Base-by-base conservation (phyloP, 2,113 vertebrate species). In the Cololabis saira region DNA sequence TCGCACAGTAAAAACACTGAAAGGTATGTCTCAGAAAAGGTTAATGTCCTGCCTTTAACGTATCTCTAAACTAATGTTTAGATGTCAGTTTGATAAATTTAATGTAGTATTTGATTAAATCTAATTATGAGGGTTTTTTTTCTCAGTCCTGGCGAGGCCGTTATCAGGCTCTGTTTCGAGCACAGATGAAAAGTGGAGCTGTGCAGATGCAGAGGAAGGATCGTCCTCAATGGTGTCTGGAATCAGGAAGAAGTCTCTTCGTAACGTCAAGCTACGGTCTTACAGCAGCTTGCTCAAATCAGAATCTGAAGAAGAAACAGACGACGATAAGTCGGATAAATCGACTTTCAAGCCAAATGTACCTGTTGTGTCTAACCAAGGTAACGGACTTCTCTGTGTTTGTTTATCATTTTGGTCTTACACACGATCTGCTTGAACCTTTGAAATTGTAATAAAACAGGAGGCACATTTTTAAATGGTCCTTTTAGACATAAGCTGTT, bases 211-310 rank as follows among this genome's bases (percentile, higher is more conserved):
- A 14, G 85, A 44, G 5, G 78, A 85, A 16, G 64, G 67, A 24
- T 81, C 74, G 0, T 64, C 90, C 75, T 78, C 62, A 2, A 76
- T 40, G 80, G 52, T 41, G 2, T 42, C 63, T 3, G 87, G 73
- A 18, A 74, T 88, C 89, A 91, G 90, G 65, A 96, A 93, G 89
- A 94, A 82, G 78, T 94, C 80, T 2, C 92, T 95, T 63, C 95
- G 96, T 52, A 94, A 95, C 45, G 94, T 94, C 71, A 93, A 91
- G 16, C 95, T 94, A 0, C 92, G 94, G 57, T 95, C 93, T 47
- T 97, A 94, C 85, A 95, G 95, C 82, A 93, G 92, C 86, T 92
- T 97, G 69, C 94, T 97, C 51, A 94, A 93, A 66, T 95, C 94
- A 2, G 94, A 95, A 57, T 94, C 95, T 3, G 94, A 94, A 2